Evolutionary conservation across 2,113 vertebrate genomes (phyloP), one percentile per base, ranked within the genome.

Genomic region (Callipepla squamata): DNA sequence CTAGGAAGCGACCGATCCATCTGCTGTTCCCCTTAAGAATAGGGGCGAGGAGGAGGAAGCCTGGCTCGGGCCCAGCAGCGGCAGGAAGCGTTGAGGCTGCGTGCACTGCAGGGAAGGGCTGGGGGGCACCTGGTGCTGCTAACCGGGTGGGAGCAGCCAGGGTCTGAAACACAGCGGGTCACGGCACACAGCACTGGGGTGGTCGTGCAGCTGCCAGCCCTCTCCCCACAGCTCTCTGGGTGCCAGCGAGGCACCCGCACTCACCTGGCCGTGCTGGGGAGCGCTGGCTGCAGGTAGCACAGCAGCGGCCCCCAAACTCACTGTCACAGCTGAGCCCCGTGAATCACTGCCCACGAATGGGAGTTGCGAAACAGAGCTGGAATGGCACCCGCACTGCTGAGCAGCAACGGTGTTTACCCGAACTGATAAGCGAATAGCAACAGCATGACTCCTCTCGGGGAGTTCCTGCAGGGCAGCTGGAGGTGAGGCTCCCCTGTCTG

Each of bases 1-100:
- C 93, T 78, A 96, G 95, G 96, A 96, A 96, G 93, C 73, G 18
- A 95, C 95, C 28, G 91, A 80, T 93, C 91, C 95, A 93, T 95
- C 93, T 96, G 96, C 93, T 95, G 93, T 88, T 95, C 85, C 85
- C 90, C 95, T 96, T 91, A 94, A 88, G 94, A 94, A 34, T 9
- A 57, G 30, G 85, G 95, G 48, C 22, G 90, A 92, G 79, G 91
- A 92, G 94, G 95, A 92, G 94, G 95, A 95, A 95, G 94, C 59
- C 76, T 95, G 96, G 94, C 93, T 17, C 1, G 13, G 82, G 53
- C 82, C 95, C 96, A 95, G 83, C 13, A 13, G 69, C 61, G 78
- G 87, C 96, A 95, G 96, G 95, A 96, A 96, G 65, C 85, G 53
- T 87, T 87, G 15, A 80, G 47, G 61, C 87, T 74, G 76, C 89